Evolutionary conservation across 2,888 invertebrate genomes (phyloP).

Genomic region (Andrena haemorrhoa): DNA sequence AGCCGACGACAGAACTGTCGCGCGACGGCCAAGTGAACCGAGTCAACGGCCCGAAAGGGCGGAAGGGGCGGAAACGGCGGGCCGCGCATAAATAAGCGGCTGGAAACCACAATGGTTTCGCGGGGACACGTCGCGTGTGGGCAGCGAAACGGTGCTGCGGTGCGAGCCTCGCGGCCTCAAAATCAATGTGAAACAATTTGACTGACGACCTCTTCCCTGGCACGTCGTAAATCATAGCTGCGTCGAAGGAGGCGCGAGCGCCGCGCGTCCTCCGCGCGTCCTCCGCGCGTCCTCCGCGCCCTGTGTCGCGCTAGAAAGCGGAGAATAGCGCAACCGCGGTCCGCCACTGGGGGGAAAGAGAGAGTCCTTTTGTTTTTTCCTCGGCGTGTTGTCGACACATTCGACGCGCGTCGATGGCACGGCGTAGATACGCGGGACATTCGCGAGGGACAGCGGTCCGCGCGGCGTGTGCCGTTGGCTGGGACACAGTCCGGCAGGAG

Average conservation of each 20-base stretch:
- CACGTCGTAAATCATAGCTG: conserved; percentile 66
- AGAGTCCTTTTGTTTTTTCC: conserved; percentile 4
- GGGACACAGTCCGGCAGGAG: not conserved
- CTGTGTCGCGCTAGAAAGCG: conserved; percentile 30
- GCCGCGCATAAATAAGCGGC: conserved; percentile 77
- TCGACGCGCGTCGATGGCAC: conserved; percentile 4
- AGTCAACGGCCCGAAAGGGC: conserved; percentile 77
- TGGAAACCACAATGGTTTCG: conserved; percentile 74
- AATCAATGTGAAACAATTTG: conserved; percentile 74
- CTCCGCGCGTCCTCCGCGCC: conserved; percentile 20
- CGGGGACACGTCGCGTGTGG: conserved; percentile 72
- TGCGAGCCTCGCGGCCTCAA: conserved; percentile 68
- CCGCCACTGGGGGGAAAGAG: not conserved
- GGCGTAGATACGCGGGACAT: not conserved
- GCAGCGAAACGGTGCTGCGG: conserved; percentile 59
- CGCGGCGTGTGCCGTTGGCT: not conserved
- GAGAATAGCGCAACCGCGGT: conserved; percentile 7
- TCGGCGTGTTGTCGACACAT: conserved; percentile 15
- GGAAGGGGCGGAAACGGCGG: conserved; percentile 78
- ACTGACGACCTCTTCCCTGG: conserved; percentile 69
- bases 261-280: conserved; percentile 22
- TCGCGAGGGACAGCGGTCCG: not conserved
- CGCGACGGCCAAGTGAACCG: conserved; percentile 69
- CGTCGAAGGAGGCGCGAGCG: conserved; percentile 52
- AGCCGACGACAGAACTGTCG: conserved; percentile 69